Evolutionary conservation across 2,797 vertebrate species (phyloP).

Genomic region (Pangasius mekongensis): DNA sequence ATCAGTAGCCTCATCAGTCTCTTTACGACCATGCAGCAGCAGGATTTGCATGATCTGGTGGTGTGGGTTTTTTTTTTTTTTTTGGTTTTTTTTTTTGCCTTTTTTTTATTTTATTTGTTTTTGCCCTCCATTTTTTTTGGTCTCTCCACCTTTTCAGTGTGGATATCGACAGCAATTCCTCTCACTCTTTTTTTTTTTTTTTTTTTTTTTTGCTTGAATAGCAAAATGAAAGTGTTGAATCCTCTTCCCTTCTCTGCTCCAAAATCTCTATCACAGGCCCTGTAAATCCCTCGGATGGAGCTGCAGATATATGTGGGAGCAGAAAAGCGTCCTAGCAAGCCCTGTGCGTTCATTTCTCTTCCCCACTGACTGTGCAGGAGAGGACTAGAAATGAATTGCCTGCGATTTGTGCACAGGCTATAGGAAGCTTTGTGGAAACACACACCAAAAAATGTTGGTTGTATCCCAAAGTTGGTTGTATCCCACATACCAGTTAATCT

Average conservation of each 20-base stretch:
- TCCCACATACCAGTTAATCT: background rate
- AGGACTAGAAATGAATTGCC: background rate
- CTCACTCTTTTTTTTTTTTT: background rate
- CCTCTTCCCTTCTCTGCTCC: background rate
- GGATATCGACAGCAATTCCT: background rate
- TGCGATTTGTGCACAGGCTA: background rate
- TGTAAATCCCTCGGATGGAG: background rate
- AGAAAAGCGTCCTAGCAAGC: background rate
- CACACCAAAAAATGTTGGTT: background rate
- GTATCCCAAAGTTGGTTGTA: background rate
- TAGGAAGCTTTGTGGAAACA: background rate
- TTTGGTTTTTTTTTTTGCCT: background rate
- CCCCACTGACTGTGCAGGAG: background rate
- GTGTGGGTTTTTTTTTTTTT: background rate
- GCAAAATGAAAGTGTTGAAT: slow-evolving; percentile 21
- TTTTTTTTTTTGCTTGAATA: background rate
- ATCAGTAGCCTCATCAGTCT: background rate
- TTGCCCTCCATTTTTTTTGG: background rate
- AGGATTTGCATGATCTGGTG: background rate
- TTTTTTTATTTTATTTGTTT: background rate
- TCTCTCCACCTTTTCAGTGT: background rate
- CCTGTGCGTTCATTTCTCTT: background rate
- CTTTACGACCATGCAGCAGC: background rate
- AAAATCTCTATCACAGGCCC: background rate
- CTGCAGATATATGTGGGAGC: slow-evolving; percentile 8